Base-by-base conservation (phyloP, 2,113 vertebrate genomes). In the Bagarius yarrelli region DNA sequence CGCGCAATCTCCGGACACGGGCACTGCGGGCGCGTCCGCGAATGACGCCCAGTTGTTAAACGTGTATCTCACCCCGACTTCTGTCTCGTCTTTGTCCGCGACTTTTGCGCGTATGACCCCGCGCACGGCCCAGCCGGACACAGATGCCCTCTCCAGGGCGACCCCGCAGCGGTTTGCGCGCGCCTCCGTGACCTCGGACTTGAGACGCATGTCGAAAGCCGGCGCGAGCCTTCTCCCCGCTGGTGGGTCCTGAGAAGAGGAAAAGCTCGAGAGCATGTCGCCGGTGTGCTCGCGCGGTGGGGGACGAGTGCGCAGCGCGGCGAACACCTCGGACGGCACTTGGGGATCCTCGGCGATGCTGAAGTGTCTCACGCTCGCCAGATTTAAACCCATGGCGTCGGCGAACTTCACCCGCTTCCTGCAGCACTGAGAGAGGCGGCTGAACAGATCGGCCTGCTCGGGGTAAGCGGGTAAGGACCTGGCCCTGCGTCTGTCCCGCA, bases 321-420 rank as follows among this genome's bases (percentile, higher is more conserved):
- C 91, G 53, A 96, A 88, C 0, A 94, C 95, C 12, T 92, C 91
- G 30, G 87, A 86, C 1, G 96, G 95, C 81, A 97, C 88, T 44
- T 87, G 90, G 5, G 96, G 96, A 56, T 96, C 95, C 30, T 97
- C 96, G 4, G 93, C 85, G 8, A 91, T 81, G 89, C 89, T 94
- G 91, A 95, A 98, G 91, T 94, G 95, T 86, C 93, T 95, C 50
- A 98, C 93, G 83, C 95, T 94, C 83, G 94, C 94, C 84, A 98
- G 91, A 81, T 84, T 90, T 81, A 97, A 89, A 1, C 96, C 96
- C 87, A 96, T 34, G 0, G 95, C 86, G 89, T 98, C 96, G 0
- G 96, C 96, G 86, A 98, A 98, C 89, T 94, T 94, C 23, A 98
- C 96, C 25, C 92, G 90, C 89, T 97, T 97, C 83, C 94, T 91